These are phyloP conservation scores for Protonemura montana DNA, from an alignment of 2,888 invertebrate species.

Conservation along the genomic window DNA sequence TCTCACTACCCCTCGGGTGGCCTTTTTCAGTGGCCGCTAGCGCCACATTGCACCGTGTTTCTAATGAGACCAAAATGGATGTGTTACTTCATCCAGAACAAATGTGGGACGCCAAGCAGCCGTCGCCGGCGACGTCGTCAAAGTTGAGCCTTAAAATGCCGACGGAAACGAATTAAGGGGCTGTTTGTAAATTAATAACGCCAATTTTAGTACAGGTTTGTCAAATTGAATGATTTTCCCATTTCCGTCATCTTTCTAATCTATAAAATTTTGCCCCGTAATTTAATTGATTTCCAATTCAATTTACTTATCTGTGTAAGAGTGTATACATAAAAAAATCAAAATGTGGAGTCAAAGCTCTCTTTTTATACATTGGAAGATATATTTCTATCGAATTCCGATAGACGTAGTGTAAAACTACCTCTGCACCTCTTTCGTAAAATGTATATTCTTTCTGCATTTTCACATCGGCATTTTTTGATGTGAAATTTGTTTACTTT, in stretches of 20 bases:
- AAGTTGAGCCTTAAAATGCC: not conserved
- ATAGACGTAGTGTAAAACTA: not conserved
- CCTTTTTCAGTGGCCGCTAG: slow-evolving; percentile 8
- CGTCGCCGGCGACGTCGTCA: not conserved
- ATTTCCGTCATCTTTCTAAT: not conserved
- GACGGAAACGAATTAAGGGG: not conserved
- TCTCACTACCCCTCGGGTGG: not conserved
- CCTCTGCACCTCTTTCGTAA: slow-evolving; percentile 5
- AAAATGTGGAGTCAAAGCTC: not conserved
- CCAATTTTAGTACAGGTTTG: not conserved
- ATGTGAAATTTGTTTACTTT: not conserved
- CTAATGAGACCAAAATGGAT: slow-evolving; percentile 29
- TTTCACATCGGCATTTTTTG: not conserved
- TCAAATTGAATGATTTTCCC: not conserved
- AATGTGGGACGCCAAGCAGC: slow-evolving; percentile 13
- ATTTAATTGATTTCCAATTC: not conserved
- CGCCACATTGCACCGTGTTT: slow-evolving; percentile 15
- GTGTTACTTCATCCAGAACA: slow-evolving; percentile 31
- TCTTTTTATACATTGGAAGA: not conserved
- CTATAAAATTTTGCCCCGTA: not conserved
- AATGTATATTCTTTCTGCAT: not conserved
- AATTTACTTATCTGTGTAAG: not conserved
- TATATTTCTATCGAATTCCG: not conserved
- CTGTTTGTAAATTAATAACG: not conserved
- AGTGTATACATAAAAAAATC: not conserved